These are phyloP conservation scores for Pelosia muscerda DNA, from an alignment of 2,888 invertebrate genomes.

Conservation along the genomic window DNA sequence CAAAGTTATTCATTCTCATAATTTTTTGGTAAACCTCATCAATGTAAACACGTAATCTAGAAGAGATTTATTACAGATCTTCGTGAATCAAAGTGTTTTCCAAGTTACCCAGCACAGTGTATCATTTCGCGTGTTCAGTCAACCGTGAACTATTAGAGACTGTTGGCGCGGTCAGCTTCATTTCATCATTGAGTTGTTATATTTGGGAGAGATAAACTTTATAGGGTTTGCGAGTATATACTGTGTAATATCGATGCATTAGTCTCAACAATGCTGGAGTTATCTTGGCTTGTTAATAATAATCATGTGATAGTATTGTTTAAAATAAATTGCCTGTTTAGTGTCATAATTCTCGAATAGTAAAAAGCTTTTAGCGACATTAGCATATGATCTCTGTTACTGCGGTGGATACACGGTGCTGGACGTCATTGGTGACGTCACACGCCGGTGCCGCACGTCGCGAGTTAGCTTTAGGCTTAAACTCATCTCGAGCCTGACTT, in stretches of 20 bases:
- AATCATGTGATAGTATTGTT: neutral
- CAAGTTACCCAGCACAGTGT: neutral
- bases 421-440: neutral
- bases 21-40: neutral
- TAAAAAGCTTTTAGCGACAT: too few relatives aligned
- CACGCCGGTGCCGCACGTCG: constrained; percentile 5
- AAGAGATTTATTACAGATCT: neutral
- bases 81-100: neutral
- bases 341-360: neutral
- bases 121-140: neutral
- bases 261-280: neutral
- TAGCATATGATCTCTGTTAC: neutral
- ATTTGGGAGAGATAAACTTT: neutral
- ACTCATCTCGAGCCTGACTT: constrained; percentile 15
- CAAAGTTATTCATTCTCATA: neutral
- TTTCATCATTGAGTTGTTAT: neutral
- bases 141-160: neutral
- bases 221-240: neutral
- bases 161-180: neutral
- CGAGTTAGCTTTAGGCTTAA: constrained; percentile 12
- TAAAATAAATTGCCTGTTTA: neutral
- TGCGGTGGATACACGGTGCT: neutral
- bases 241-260: neutral
- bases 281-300: neutral
- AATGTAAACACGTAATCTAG: neutral